phyloP scores from a whole-genome alignment of 2,113 vertebrate species.

The Peucedramus taeniatus region DNA sequence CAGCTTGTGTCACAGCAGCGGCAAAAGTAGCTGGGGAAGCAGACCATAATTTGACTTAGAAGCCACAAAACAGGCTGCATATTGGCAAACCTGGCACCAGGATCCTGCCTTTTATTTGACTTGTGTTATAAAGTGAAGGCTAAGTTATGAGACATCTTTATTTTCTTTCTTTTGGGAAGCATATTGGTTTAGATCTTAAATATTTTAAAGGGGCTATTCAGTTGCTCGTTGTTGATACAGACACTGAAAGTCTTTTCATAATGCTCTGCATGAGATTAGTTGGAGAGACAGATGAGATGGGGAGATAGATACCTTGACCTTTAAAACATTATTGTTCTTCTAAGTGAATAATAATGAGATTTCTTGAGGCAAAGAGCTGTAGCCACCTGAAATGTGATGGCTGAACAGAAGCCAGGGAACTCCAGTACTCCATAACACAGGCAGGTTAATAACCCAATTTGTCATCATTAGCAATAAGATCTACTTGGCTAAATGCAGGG shows the following conservation, averaged over 20 bases:
- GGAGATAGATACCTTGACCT: constrained; percentile 32
- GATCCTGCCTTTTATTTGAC: background rate
- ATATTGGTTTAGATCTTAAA: background rate
- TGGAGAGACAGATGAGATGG: constrained; percentile 26
- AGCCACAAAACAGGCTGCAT: accelerated
- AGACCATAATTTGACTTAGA: accelerated
- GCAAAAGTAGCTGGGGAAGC: background rate
- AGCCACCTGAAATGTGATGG: constrained; percentile 33
- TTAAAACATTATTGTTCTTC: constrained; percentile 51
- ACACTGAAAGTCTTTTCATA: background rate
- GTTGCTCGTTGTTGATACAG: background rate
- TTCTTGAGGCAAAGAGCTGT: constrained; percentile 3
- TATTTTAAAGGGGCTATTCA: constrained; percentile 26
- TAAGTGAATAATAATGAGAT: constrained; percentile 51
- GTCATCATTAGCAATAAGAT: background rate
- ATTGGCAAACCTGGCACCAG: background rate
- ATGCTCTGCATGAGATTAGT: background rate
- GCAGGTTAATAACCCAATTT: constrained; percentile 31
- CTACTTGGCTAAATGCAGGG: background rate
- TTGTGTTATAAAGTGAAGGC: background rate
- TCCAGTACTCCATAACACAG: background rate
- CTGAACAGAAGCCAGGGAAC: constrained; percentile 37
- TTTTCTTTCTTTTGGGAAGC: background rate
- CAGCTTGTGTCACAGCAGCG: background rate
- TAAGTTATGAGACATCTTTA: background rate